These are phyloP conservation scores for Halesus radiatus DNA, from an alignment of 1,140 invertebrate genomes.

Conservation along the genomic window DNA sequence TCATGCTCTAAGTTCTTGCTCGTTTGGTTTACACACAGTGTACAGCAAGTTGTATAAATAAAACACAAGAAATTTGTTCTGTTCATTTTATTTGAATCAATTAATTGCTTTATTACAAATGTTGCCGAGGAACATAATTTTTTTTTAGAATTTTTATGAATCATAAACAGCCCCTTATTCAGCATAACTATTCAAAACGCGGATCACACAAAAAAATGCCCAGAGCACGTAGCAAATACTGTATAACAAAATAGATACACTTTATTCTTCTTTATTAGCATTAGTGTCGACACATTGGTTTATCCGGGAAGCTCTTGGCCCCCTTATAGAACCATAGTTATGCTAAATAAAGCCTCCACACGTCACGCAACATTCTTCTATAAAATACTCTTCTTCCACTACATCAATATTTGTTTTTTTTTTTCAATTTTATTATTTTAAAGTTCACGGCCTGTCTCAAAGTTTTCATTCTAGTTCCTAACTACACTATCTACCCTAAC, in stretches of 20 bases:
- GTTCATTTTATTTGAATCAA: slow-evolving; percentile 72
- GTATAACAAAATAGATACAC: slow-evolving; percentile 74
- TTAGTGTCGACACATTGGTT: slow-evolving; percentile 41
- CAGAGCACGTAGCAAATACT: slow-evolving; percentile 72
- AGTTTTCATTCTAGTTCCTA: slow-evolving; percentile 51
- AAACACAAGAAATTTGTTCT: slow-evolving; percentile 63
- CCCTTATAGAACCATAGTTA: slow-evolving; percentile 68
- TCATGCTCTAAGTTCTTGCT: no score
- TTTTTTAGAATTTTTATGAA: no score
- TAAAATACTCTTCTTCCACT: slow-evolving; percentile 72
- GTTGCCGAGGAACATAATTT: slow-evolving; percentile 71
- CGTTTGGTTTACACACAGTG: no score
- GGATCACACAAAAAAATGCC: slow-evolving; percentile 70
- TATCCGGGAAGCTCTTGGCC: slow-evolving; percentile 39
- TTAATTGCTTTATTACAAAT: slow-evolving; percentile 69
- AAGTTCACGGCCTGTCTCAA: slow-evolving; percentile 41
- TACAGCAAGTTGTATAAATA: slow-evolving; percentile 22
- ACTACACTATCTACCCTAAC: slow-evolving; percentile 50
- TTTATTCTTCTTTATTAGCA: slow-evolving; percentile 58
- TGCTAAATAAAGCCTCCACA: slow-evolving; percentile 70
- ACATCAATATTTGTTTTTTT: slow-evolving; percentile 72
- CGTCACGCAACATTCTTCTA: slow-evolving; percentile 71
- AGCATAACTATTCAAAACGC: slow-evolving; percentile 72
- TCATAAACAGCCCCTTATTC: slow-evolving; percentile 57
- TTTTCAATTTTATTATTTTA: slow-evolving; percentile 46